These are phyloP conservation scores for Upupa epops DNA, from an alignment of 2,113 vertebrate species.

Conservation along the genomic window DNA sequence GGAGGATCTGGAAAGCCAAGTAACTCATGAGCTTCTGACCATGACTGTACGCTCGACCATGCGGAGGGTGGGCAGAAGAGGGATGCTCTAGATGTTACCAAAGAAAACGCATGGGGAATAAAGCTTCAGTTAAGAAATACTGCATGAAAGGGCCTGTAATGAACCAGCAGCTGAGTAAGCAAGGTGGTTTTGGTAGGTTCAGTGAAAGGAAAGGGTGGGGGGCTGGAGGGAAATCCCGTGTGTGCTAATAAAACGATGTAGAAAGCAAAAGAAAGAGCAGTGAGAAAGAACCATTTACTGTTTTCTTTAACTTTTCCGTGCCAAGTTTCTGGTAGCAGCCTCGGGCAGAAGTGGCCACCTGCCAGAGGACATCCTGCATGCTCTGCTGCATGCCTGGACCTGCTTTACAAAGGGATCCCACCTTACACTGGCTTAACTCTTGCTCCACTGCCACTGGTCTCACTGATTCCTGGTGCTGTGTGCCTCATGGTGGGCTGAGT, in stretches of 20 bases:
- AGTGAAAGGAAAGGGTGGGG: fast-evolving
- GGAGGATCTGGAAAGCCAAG: not conserved
- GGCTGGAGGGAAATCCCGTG: fast-evolving
- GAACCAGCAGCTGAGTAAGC: not conserved
- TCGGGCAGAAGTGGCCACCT: not conserved
- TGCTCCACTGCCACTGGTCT: not conserved
- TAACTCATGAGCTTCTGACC: not conserved
- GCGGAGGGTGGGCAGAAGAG: not conserved
- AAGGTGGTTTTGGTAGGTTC: not conserved
- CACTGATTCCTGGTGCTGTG: not conserved
- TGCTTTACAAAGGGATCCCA: not conserved
- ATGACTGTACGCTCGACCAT: not conserved
- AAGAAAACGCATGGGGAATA: not conserved
- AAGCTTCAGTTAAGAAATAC: not conserved
- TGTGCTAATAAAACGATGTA: not conserved
- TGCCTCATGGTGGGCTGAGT: not conserved
- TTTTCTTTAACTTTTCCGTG: not conserved
- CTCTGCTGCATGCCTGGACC: not conserved
- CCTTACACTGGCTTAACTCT: not conserved
- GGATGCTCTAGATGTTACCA: not conserved
- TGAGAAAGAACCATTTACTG: not conserved
- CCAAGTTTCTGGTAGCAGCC: not conserved
- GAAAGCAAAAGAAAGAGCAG: not conserved
- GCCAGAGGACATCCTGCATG: not conserved
- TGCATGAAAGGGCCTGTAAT: not conserved